Percentiles rank a stretch among this genome's conserved stretches.
Evolutionary conservation across 1,140 invertebrate species (phyloP).

Genomic region (Meloidogyne floridensis): DNA sequence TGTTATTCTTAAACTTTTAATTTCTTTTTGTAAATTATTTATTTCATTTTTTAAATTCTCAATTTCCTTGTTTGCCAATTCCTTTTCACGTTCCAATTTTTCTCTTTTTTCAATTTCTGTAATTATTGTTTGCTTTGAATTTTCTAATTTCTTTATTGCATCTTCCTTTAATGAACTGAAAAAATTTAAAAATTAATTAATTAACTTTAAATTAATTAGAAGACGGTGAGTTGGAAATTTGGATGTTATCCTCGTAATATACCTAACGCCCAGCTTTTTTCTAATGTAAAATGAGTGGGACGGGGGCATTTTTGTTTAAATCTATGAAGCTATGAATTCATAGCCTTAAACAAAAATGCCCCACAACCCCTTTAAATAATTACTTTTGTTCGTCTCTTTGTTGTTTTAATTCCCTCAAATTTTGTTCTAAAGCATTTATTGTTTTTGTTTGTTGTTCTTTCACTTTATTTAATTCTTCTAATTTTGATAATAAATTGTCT

Average conservation of each 20-base stretch:
- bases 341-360: no score
- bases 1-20: slow-evolving; percentile 58
- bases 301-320: no score
- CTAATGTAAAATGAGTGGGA: no score
- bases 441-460: slow-evolving; percentile 53
- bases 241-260: no score
- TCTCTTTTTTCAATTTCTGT: slow-evolving; percentile 49
- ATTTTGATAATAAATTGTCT: slow-evolving; percentile 47
- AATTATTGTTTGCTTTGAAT: slow-evolving; percentile 52
- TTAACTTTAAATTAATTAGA: no score
- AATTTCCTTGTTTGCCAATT: slow-evolving; percentile 54
- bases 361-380: neutral
- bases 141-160: slow-evolving; percentile 49
- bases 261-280: no score
- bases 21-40: slow-evolving; percentile 59
- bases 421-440: slow-evolving; percentile 53
- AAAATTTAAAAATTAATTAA: neutral
- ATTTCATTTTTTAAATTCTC: slow-evolving; percentile 57
- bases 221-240: no score
- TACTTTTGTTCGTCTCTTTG: slow-evolving; percentile 61
- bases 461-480: slow-evolving; percentile 50
- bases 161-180: slow-evolving; percentile 64
- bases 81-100: slow-evolving; percentile 41
- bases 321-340: no score
- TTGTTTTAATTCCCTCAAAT: slow-evolving; percentile 57